Evolutionary conservation across 1,140 invertebrate species (phyloP), one percentile per base, ranked within the genome.

Genomic region (Apis dorsata): DNA sequence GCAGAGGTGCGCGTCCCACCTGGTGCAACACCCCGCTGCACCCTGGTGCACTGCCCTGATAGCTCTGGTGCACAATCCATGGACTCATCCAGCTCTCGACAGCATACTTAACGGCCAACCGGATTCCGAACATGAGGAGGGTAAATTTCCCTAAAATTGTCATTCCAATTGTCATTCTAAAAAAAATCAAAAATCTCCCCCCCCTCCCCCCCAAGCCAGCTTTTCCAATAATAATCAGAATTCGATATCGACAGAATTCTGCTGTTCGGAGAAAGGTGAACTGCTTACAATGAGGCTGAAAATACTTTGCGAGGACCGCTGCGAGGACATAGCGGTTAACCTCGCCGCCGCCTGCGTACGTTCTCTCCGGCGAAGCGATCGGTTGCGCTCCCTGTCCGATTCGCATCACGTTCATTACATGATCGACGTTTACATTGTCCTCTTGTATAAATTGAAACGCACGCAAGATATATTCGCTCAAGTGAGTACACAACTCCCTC

Each of bases 241-340:
- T 34, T 59, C 15, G 60, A 53, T 24, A 24, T 75, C 88, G 83
- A 9, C 87, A 93, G 94, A 94, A 87, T 95, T 95, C 89, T 95
- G 94, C 86, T 93, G 92, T 88, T 92, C 91, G 87, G 95, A 95
- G 90, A 94, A 93, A 86, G 94, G 94, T 79, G 93, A 94, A 89
- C 84, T 95, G 76, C 87, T 95, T 73, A 93, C 92, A 51, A 94
- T 95, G 91, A 93, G 95, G 87, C 91, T 95, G 80, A 94, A 94
- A 88, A 94, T 94, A 90, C 92, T 95, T 79, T 94, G 94, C 87
- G 94, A 95, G 88, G 93, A 94, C 77, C 93, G 93, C 84, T 95
- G 95, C 92, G 94, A 95, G 91, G 94, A 95, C 86, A 92, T 95
- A 84, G 95, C 95, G 83, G 92, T 95, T 53, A 93, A 94, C 89